A percentile compares a stretch with the other conserved stretches of the same genome.
Conservation (phyloP, 1,140 invertebrate species). For the Nasonia giraulti region DNA sequence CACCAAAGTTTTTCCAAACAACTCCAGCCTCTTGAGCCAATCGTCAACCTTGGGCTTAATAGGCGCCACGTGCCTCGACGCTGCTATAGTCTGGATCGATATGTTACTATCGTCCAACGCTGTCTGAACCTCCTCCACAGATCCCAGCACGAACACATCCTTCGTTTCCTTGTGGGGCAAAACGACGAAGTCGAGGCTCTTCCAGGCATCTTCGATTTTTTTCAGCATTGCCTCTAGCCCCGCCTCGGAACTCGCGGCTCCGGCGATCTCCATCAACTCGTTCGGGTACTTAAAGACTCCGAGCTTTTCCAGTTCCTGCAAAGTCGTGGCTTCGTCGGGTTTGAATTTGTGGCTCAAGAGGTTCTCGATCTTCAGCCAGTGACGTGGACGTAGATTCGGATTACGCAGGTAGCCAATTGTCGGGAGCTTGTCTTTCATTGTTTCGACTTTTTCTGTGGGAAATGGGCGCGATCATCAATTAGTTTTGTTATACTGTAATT, state of each 20-base stretch:
- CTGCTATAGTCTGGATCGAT: constrained; percentile 88
- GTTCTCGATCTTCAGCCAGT: constrained; percentile 88
- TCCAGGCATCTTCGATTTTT: constrained; percentile 90
- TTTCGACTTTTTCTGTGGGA: constrained; percentile 79
- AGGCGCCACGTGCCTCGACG: constrained; percentile 87
- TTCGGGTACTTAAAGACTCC: constrained; percentile 82
- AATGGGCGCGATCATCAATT: background rate
- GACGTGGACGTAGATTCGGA: constrained; percentile 82
- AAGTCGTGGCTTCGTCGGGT: constrained; percentile 78
- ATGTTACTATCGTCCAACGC: constrained; percentile 90
- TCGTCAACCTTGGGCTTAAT: constrained; percentile 88
- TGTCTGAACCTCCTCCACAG: constrained; percentile 88
- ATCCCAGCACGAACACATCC: constrained; percentile 88
- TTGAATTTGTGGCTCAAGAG: constrained; percentile 83
- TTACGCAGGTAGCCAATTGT: constrained; percentile 85
- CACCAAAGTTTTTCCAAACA: constrained; percentile 86
- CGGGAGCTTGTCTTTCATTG: constrained; percentile 85
- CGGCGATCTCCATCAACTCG: constrained; percentile 88
- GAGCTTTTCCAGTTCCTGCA: constrained; percentile 82
- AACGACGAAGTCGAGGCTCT: constrained; percentile 84
- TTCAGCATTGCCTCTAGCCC: constrained; percentile 85
- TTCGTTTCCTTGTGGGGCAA: constrained; percentile 85
- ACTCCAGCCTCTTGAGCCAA: constrained; percentile 83
- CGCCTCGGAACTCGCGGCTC: constrained; percentile 89
- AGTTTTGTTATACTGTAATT: no score